These are phyloP conservation scores for Sminthurides bifidus DNA, from an alignment of 1,140 invertebrate genomes.

Conservation along the genomic window DNA sequence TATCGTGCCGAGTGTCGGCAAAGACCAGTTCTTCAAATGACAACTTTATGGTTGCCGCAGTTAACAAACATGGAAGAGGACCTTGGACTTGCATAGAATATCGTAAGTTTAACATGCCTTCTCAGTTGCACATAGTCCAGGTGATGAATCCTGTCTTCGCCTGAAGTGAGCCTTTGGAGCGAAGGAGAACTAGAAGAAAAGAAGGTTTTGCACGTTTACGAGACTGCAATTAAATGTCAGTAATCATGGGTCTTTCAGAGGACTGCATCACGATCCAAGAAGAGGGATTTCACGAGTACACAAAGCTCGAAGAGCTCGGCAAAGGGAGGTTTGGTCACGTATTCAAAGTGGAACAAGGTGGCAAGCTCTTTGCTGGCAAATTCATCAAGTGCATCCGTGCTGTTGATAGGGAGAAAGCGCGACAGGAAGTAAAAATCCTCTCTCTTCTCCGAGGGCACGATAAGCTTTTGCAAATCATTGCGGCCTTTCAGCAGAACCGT, in stretches of 20 bases:
- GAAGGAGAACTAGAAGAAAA: too few species aligned
- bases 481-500: slow-evolving; percentile 70
- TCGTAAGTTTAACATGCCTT: too few species aligned
- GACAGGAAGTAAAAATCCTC: slow-evolving; percentile 87
- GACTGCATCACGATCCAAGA: slow-evolving; percentile 13
- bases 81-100: too few species aligned
- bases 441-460: slow-evolving; percentile 68
- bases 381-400: slow-evolving; percentile 69
- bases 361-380: slow-evolving; percentile 71
- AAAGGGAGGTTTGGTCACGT: slow-evolving; percentile 69
- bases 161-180: too few species aligned
- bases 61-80: slow-evolving; percentile 33
- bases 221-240: too few species aligned
- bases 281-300: slow-evolving; percentile 42
- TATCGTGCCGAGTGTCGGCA: too few species aligned
- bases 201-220: too few species aligned
- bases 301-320: slow-evolving; percentile 60
- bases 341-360: slow-evolving; percentile 41
- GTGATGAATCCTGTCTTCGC: too few species aligned
- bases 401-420: slow-evolving; percentile 71
- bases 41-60: slow-evolving; percentile 22
- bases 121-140: too few species aligned
- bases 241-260: too few species aligned
- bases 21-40: too few species aligned
- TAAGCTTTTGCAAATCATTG: slow-evolving; percentile 72